Percentiles rank a stretch among this genome's conserved stretches.
Conservation (phyloP, 2,113 vertebrate species). For the Myanophis thanlyinensis region DNA sequence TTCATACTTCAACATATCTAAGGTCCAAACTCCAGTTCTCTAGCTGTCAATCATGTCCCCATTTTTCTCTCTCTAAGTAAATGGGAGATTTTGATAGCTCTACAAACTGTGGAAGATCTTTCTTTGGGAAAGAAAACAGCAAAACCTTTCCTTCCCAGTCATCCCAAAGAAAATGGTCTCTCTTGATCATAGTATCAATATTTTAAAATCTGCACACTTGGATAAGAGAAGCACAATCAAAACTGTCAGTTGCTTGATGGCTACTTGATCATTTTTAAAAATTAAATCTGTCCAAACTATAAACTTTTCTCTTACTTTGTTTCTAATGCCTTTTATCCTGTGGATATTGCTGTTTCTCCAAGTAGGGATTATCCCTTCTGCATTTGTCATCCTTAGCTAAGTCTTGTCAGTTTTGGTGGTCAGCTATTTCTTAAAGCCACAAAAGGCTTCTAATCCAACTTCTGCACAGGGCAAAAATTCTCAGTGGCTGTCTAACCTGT, state of each 20-base stretch:
- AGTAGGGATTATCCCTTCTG: background rate
- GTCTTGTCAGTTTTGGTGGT: background rate
- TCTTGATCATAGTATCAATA: background rate
- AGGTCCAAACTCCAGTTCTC: background rate
- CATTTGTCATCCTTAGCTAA: background rate
- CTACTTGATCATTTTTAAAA: background rate
- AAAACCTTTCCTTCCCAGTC: background rate
- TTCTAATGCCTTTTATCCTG: background rate
- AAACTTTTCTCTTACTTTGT: background rate
- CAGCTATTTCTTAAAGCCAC: background rate
- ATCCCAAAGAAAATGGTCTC: background rate
- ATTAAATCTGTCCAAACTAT: background rate
- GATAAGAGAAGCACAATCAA: background rate
- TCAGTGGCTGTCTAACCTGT: background rate
- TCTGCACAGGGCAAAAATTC: background rate
- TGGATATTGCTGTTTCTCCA: background rate
- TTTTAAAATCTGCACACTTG: background rate
- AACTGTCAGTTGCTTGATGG: background rate
- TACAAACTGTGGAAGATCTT: background rate
- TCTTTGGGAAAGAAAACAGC: background rate
- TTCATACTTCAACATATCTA: background rate
- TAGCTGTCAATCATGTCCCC: background rate
- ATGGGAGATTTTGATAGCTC: background rate
- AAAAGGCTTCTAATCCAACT: background rate
- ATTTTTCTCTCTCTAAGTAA: background rate